Evolutionary conservation across 2,113 vertebrate species (phyloP).

Genomic region (Phaethon lepturus): DNA sequence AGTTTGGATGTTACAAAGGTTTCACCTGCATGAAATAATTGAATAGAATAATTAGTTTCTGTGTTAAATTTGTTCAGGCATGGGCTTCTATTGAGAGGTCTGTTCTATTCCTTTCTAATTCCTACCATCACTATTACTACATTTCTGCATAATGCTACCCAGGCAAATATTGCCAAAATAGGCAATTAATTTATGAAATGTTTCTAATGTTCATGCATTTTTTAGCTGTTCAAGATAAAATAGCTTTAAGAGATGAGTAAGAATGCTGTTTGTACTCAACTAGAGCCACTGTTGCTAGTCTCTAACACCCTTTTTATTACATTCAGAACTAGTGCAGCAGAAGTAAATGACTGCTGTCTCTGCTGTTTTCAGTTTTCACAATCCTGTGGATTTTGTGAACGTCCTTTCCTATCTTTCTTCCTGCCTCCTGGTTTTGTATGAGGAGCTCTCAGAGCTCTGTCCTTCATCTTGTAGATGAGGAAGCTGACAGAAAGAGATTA

Average conservation of each 20-base stretch:
- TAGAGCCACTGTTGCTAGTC: background rate
- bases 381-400: slow-evolving; percentile 17
- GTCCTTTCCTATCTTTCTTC: background rate
- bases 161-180: background rate
- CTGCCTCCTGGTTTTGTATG: background rate
- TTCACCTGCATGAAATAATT: background rate
- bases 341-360: background rate
- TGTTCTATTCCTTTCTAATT: background rate
- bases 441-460: slow-evolving; percentile 4
- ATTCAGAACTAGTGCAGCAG: background rate
- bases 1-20: background rate
- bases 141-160: background rate
- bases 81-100: background rate
- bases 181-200: background rate
- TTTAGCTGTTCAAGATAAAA: background rate
- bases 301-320: slow-evolving; percentile 15
- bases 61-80: background rate
- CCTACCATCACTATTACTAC: background rate
- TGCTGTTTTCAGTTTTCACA: background rate
- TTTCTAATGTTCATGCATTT: background rate
- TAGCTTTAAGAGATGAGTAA: background rate
- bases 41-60: background rate
- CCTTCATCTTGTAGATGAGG: background rate
- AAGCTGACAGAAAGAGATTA: slow-evolving; percentile 31
- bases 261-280: background rate